A percentile compares a stretch with the other conserved stretches of the same genome.
phyloP scores from a whole-genome alignment of 2,797 vertebrate species.

The Aldrovandia affinis region DNA sequence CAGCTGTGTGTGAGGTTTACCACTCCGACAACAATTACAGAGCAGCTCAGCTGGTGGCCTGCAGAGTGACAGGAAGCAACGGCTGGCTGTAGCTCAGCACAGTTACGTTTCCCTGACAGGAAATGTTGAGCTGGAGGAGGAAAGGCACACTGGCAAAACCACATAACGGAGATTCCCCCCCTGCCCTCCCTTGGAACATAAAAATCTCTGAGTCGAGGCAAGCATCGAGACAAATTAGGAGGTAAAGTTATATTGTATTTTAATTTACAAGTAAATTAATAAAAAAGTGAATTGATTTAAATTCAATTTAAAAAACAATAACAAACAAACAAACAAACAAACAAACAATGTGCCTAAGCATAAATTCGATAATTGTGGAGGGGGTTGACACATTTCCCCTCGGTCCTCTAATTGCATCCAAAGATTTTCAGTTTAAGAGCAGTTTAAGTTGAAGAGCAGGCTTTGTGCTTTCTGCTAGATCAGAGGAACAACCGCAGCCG shows the following conservation, averaged over 20 bases:
- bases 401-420: neutral
- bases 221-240: too few relatives aligned
- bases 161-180: neutral
- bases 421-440: neutral
- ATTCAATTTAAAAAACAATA: neutral
- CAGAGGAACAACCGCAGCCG: neutral
- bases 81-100: neutral
- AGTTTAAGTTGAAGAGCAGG: neutral
- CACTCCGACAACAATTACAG: neutral
- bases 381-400: neutral
- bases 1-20: neutral
- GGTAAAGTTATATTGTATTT: neutral
- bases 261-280: neutral
- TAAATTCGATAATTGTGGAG: neutral
- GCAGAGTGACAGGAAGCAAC: neutral
- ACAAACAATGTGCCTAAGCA: neutral
- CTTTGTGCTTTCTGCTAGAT: neutral
- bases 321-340: neutral
- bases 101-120: neutral
- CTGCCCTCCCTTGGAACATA: neutral
- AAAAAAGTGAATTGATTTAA: too few relatives aligned
- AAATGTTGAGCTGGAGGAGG: neutral
- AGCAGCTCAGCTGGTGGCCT: neutral
- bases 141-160: neutral
- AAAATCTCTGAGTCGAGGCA: neutral